Conservation (phyloP, 2,113 vertebrate species). For the Dicentrarchus labrax region DNA sequence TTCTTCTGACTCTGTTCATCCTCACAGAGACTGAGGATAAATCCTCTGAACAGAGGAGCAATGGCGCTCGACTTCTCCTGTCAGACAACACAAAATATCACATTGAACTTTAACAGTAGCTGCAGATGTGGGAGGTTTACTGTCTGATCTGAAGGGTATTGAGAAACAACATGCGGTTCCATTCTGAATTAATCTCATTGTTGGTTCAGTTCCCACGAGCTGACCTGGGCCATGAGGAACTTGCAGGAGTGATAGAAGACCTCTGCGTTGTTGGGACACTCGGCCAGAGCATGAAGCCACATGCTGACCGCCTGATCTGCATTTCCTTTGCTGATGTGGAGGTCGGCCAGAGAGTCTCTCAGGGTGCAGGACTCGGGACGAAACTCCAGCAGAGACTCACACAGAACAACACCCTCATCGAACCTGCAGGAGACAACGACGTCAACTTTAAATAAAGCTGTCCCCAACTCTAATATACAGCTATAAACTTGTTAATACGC, state of each 20-base stretch:
- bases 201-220: neutral
- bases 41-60: slow-evolving; percentile 88
- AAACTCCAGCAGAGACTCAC: slow-evolving; percentile 84
- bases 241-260: slow-evolving; percentile 91
- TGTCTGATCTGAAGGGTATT: too few species aligned
- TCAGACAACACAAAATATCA: neutral
- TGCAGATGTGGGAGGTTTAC: too few species aligned
- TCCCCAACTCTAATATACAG: too few species aligned
- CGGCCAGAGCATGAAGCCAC: slow-evolving; percentile 90
- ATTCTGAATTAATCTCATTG: too few species aligned
- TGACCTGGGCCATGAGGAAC: slow-evolving; percentile 92
- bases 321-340: slow-evolving; percentile 85
- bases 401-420: slow-evolving; percentile 86
- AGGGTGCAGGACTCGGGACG: slow-evolving; percentile 88
- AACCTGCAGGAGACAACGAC: slow-evolving; percentile 77
- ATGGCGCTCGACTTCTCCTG: slow-evolving; percentile 87
- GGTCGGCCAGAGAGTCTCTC: slow-evolving; percentile 86
- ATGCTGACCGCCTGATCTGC: slow-evolving; percentile 81
- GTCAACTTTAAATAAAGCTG: neutral
- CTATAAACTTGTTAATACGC: too few species aligned
- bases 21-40: slow-evolving; percentile 91
- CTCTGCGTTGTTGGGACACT: slow-evolving; percentile 87
- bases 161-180: too few species aligned
- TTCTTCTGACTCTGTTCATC: slow-evolving; percentile 79
- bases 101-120: too few species aligned